Evolutionary conservation across 2,888 invertebrate species (phyloP), one percentile per base, ranked within the genome.

Genomic region (Volucella inanis): DNA sequence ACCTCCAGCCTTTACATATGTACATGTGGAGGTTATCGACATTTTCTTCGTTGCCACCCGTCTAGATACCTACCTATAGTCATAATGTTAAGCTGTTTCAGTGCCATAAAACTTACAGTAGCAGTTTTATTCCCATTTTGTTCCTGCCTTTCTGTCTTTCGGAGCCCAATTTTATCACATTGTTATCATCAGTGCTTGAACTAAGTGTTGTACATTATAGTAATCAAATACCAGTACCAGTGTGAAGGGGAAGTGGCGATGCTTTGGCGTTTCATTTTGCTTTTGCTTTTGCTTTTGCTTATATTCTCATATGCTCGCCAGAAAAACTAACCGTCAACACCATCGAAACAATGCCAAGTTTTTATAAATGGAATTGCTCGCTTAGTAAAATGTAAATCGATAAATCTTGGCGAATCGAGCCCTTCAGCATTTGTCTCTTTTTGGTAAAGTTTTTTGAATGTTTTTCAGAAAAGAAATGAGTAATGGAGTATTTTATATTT

Each of bases 341-440:
- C 87, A 87, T 84, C 88, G 88, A 88, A 91, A 90, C 89, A 90
- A 89, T 90, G 89, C 88, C 87, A 89, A 89, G 90, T 91, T 91
- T 91, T 91, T 91, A 92, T 91, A 92, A 91, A 91, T 91, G 92
- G 91, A 91, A 87, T 91, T 89, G 78, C 88, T 90, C 89, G 89
- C 87, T 86, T 90, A 88, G 89, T 84, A 88, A 88, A 89, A 89
- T 89, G 89, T 89, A 89, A 89, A 92, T 91, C 91, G 91, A 91
- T 92, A 92, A 91, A 90, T 90, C 89, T 89, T 90, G 89, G 88
- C 70, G 74, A 75, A 75, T 74, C 57, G 38, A 70, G 18, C 83
- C 75, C 62, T 68, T 59, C 50, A 62, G 62, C 55, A 45, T 83
- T 72, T 64, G 55, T 72, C 72, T 68, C 74, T 78, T 76, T 68